Evolutionary conservation across 2,888 invertebrate species (phyloP).

Genomic region (Gerris lacustris): DNA sequence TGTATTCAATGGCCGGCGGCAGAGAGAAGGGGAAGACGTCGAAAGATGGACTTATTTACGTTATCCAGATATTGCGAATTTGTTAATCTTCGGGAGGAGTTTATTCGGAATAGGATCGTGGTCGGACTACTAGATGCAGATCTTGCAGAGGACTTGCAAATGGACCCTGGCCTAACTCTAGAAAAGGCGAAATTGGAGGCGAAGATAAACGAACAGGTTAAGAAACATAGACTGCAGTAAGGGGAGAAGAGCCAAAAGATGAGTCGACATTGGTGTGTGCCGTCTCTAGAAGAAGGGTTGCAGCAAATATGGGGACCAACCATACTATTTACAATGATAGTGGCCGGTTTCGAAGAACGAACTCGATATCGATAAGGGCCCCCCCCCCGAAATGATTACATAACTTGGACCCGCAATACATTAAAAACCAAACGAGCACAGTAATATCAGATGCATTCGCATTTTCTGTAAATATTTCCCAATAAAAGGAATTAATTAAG

Average conservation of each 20-base stretch:
- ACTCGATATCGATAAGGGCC: too few species aligned
- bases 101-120: constrained; percentile 31
- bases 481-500: too few species aligned
- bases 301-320: neutral
- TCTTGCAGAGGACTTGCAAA: constrained; percentile 6
- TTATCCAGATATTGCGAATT: constrained; percentile 28
- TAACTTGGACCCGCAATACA: too few species aligned
- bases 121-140: constrained; percentile 17
- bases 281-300: neutral
- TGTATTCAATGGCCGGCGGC: constrained; percentile 20
- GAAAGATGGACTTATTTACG: constrained; percentile 15
- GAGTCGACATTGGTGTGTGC: neutral
- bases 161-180: constrained; percentile 1
- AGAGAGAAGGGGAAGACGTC: constrained; percentile 13
- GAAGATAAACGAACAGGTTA: constrained; percentile 10
- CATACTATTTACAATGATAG: too few species aligned
- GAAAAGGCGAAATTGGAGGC: constrained; percentile 8
- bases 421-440: too few species aligned
- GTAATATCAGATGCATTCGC: too few species aligned
- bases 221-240: constrained; percentile 10
- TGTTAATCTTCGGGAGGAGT: constrained; percentile 26
- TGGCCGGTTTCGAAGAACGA: too few species aligned
- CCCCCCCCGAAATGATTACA: too few species aligned
- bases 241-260: neutral
- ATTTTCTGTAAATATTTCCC: too few species aligned